Evolutionary conservation across 2,888 invertebrate genomes (phyloP).

Genomic region (Hartigia nigra): DNA sequence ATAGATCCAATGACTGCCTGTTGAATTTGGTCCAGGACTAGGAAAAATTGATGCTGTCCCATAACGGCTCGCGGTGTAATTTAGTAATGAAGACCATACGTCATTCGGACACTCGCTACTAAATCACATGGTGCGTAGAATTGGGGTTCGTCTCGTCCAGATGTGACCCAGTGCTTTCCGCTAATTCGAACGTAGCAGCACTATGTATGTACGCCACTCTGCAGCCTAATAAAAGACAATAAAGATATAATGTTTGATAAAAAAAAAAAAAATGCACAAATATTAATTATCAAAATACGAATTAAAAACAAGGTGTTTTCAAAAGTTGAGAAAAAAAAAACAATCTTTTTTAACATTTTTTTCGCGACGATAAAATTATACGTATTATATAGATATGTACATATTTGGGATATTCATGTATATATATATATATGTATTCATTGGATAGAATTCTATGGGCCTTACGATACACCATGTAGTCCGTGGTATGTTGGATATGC

Average conservation of each 20-base stretch:
- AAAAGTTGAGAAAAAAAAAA: background rate
- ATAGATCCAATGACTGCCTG: background rate
- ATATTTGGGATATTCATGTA: too few relatives aligned
- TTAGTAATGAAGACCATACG: slow-evolving; percentile 57
- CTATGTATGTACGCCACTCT: background rate
- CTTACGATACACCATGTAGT: slow-evolving; percentile 39
- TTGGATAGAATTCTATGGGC: slow-evolving; percentile 47
- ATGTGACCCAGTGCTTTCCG: slow-evolving; percentile 57
- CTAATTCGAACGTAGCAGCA: slow-evolving; percentile 51
- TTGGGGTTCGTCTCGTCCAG: slow-evolving; percentile 55
- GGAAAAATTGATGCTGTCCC: slow-evolving; percentile 2
- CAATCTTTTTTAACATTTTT: background rate
- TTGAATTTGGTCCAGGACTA: background rate
- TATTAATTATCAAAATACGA: background rate
- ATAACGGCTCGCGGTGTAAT: slow-evolving; percentile 39
- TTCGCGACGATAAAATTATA: slow-evolving; percentile 46
- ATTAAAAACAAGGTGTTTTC: background rate
- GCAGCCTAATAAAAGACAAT: background rate
- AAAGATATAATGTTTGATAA: background rate
- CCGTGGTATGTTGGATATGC: slow-evolving; percentile 62
- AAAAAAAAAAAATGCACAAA: background rate
- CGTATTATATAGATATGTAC: background rate
- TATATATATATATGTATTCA: slow-evolving; percentile 41
- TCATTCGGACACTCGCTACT: slow-evolving; percentile 45
- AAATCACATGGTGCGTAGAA: slow-evolving; percentile 57